Conservation (phyloP, 2,888 invertebrate species). For the Salpingus planirostris region DNA sequence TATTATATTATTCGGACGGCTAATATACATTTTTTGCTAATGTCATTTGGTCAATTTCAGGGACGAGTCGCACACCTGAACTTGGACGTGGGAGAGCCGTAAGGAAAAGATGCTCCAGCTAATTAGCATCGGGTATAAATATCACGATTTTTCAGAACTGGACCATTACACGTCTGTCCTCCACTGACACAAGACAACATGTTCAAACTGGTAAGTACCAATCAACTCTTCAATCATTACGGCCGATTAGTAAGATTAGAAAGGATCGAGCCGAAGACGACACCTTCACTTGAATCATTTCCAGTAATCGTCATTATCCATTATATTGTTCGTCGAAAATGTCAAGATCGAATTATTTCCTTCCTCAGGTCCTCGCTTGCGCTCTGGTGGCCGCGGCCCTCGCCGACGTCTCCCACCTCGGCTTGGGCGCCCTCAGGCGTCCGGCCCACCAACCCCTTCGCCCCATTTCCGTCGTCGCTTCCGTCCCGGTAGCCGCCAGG, state of each 20-base stretch:
- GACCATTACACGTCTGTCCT: slow-evolving; percentile 5
- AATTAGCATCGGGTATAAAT: slow-evolving; percentile 14
- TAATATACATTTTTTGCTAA: too few relatives aligned
- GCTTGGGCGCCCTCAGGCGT: background rate
- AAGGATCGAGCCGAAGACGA: too few relatives aligned
- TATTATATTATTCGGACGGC: too few relatives aligned
- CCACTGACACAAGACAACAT: slow-evolving; percentile 7
- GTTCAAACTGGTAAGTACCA: slow-evolving; percentile 9
- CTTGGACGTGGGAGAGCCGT: slow-evolving; percentile 1
- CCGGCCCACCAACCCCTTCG: slow-evolving; percentile 1
- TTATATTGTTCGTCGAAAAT: too few relatives aligned
- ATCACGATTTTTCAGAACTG: slow-evolving; percentile 7
- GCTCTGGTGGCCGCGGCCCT: slow-evolving; percentile 5
- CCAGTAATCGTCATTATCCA: too few relatives aligned
- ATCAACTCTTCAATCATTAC: too few relatives aligned
- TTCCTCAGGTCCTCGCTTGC: slow-evolving; percentile 6
- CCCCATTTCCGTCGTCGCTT: too few relatives aligned
- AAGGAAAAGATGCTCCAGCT: slow-evolving; percentile 5
- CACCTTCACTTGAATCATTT: too few relatives aligned
- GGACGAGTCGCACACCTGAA: slow-evolving; percentile 13
- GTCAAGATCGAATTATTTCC: too few relatives aligned
- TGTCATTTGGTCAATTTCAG: too few relatives aligned
- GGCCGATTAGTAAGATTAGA: too few relatives aligned
- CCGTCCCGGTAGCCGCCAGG: slow-evolving; percentile 1
- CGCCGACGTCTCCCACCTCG: slow-evolving; percentile 10